Base-by-base conservation (phyloP, 2,888 invertebrate species). In the Hydrotaea diabolus region DNA sequence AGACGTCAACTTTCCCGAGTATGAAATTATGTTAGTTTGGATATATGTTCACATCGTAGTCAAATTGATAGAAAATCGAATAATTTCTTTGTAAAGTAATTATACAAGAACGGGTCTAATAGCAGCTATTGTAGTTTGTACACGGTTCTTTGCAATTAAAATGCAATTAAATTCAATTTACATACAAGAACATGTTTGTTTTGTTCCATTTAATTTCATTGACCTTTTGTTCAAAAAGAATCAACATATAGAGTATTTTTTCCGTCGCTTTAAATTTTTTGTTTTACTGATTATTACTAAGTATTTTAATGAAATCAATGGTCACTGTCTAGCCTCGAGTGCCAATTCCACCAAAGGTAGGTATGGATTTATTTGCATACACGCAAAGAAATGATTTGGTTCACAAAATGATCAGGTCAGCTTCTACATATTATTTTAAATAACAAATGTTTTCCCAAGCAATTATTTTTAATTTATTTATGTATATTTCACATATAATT, bases 121-220 rank as follows among this genome's bases (percentile, higher is more conserved):
- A n/a, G n/a, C n/a, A n/a, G n/a, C n/a, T n/a, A 13, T 49, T 49
- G 15, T 49, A 49, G n/a, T 49, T 49, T 49, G 21, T 23, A 21
- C 55, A 59, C 26, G 23, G 39, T 39, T 4, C 26, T 15, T 11
- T 23, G 7, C 59, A 31, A 17, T 36, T 36, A 36, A 64, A 36
- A 21, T 66, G 21, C 43, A 64, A 64, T 64, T 39, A 39, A 39
- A 64, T 17, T 36, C 0, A 17, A 36, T 17, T 66, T 36, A 7
- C 31, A 31, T 31, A 31, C 2, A 31, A 31, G 7, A 31, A 7
- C 2, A 31, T 31, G 2, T 31, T 31, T 31, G 0, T 43, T 69
- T 66, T 46, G 21, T 69, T 46, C 21, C 17, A 21, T 17, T 46
- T 69, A 13, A 23, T 69, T 69, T 69, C 69, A 46, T 46, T 69